Percentiles rank a stretch among this genome's conserved stretches.
Conservation (phyloP, 2,888 invertebrate genomes). For the Sarcophaga carnaria region DNA sequence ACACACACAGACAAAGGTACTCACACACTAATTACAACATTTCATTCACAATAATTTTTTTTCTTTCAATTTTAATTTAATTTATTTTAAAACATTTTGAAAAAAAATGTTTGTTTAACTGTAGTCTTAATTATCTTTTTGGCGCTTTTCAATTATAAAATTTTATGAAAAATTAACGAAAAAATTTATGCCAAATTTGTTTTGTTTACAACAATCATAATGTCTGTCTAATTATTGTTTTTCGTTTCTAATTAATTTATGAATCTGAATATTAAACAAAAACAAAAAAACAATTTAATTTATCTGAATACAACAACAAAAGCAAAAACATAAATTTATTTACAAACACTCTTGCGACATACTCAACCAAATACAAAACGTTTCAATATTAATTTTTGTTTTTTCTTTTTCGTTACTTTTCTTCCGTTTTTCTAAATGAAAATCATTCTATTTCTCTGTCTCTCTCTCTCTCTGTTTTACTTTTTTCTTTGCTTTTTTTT, state of each 20-base stretch:
- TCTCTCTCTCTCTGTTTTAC: too few species aligned
- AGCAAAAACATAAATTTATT: not conserved
- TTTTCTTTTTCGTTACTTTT: not conserved
- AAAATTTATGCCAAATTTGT: not conserved
- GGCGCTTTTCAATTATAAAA: not conserved
- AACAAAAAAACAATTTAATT: not conserved
- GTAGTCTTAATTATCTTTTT: not conserved
- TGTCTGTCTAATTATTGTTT: not conserved
- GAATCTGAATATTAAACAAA: not conserved
- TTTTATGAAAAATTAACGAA: not conserved
- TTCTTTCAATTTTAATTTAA: not conserved
- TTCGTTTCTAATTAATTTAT: not conserved
- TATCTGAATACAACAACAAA: not conserved
- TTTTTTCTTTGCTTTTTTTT: too few species aligned
- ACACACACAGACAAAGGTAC: not conserved
- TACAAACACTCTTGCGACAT: not conserved
- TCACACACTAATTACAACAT: not conserved
- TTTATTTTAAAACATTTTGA: not conserved
- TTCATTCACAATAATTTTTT: not conserved
- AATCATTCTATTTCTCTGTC: slow-evolving; percentile 7
- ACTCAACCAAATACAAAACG: not conserved
- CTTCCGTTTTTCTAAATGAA: not conserved
- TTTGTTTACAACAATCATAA: not conserved
- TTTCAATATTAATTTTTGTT: not conserved
- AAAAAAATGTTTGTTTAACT: not conserved